Evolutionary conservation across 2,797 vertebrate species (phyloP), one percentile per base, ranked within the genome.

Genomic region (Epinephelus awoara): DNA sequence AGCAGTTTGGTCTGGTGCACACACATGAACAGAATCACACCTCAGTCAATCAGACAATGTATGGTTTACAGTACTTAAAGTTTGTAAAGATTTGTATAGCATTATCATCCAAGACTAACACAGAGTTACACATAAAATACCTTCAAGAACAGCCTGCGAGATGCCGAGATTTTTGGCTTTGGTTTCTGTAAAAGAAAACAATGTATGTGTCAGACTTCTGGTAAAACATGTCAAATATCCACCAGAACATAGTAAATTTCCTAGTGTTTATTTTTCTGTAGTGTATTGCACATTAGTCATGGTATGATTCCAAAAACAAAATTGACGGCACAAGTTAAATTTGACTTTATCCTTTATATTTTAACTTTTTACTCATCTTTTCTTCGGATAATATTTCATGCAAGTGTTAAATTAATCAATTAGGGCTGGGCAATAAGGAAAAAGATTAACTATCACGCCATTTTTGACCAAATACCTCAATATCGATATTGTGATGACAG

Each of bases 61-160:
- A 19, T 61, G 34, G 51, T 61, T 78, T 52, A 82, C 46, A 58
- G n/a, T 17, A 5, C 19, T 27, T n/a, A 23, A 55, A 63, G 29
- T 52, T 6, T 38, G 3, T 71, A 38, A 50, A 18, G 15, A 49
- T 56, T 40, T 66, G 51, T 56, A 29, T 2, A 25, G 65, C 49
- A 63, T 34, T 51, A 23, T 5, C 3, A 13, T 57, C 14, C 25
- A 78, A 74, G 50, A 56, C 8, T 40, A 59, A 61, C 15, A 57
- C 44, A 61, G 2, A 47, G 44, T 51, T 7, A 29, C 18, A 63
- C 46, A 59, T 34, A 29, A 42, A 51, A 67, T 89, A 96, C 95
- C 94, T 96, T 96, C 59, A 96, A 86, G 63, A 88, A 93, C 50
- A 96, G 88, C 79, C 94, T 93, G 71, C 95, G 94, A 67, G 96